These are phyloP conservation scores for Balanococcus diminutus DNA, from an alignment of 2,888 invertebrate genomes.

Conservation along the genomic window DNA sequence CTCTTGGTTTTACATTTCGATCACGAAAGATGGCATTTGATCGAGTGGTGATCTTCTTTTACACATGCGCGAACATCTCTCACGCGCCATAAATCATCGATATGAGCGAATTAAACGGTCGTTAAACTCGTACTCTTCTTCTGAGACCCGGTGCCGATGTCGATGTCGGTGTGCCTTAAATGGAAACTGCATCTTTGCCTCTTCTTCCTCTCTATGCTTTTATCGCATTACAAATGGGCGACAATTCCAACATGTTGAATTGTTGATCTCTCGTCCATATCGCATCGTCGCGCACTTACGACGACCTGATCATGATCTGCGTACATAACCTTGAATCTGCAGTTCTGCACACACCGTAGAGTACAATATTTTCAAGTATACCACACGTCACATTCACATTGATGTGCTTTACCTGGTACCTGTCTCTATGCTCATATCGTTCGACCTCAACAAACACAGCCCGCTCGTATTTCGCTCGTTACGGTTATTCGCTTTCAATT, in stretches of 20 bases:
- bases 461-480: not conserved
- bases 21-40: not conserved
- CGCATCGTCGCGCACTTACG: not conserved
- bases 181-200: not conserved
- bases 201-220: no score
- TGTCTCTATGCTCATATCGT: not conserved
- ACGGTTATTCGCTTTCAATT: constrained; percentile 20
- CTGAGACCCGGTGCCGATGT: not conserved
- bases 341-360: no score
- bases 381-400: not conserved
- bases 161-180: not conserved
- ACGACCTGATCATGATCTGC: not conserved
- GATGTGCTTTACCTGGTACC: not conserved
- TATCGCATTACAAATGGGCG: not conserved
- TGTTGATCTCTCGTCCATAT: not conserved
- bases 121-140: not conserved
- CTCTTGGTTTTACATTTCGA: no score
- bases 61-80: not conserved
- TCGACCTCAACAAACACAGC: not conserved
- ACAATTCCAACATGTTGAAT: not conserved
- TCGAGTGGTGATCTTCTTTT: not conserved
- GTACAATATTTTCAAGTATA: no score
- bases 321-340: not conserved
- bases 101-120: not conserved
- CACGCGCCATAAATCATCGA: not conserved